A percentile compares a stretch with the other conserved stretches of the same genome.
Conservation (phyloP, 1,140 invertebrate genomes). For the Aphelenchoides avenae region DNA sequence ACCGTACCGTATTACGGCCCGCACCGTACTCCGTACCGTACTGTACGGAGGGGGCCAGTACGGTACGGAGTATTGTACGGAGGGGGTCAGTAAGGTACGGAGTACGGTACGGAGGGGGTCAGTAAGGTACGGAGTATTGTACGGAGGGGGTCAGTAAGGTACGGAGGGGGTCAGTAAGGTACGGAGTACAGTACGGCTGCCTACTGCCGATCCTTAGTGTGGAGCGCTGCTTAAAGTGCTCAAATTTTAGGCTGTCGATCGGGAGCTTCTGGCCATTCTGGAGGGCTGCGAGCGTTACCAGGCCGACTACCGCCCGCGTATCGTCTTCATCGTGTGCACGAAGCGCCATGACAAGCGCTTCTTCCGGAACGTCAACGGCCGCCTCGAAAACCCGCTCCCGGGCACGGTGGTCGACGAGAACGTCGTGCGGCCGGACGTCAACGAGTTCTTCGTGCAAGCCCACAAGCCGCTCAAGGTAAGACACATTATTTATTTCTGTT, state of each 20-base stretch:
- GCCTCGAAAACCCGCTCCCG: conserved; percentile 28
- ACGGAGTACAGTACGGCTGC: too few species aligned
- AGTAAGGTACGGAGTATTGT: too few species aligned
- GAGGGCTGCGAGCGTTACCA: conserved; percentile 5
- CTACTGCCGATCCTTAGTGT: too few species aligned
- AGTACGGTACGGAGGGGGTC: too few species aligned
- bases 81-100: too few species aligned
- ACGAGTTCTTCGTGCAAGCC: conserved; percentile 35
- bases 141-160: too few species aligned
- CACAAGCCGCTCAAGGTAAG: conserved; percentile 25
- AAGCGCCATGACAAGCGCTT: conserved; percentile 36
- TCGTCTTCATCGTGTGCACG: conserved; percentile 26
- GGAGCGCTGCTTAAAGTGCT: conserved; percentile 36
- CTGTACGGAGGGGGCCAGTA: too few species aligned
- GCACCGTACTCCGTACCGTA: too few species aligned
- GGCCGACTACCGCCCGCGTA: conserved; percentile 15
- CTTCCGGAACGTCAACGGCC: not conserved
- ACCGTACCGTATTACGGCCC: too few species aligned
- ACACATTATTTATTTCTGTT: conserved; percentile 9
- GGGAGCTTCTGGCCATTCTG: conserved; percentile 28
- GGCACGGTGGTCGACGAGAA: conserved; percentile 21
- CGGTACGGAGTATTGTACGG: too few species aligned
- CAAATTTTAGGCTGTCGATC: conserved; percentile 10
- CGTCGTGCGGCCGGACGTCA: conserved; percentile 26
- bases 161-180: too few species aligned